Evolutionary conservation across 2,797 vertebrate genomes (phyloP).

Genomic region (Coregonus ussuriensis): DNA sequence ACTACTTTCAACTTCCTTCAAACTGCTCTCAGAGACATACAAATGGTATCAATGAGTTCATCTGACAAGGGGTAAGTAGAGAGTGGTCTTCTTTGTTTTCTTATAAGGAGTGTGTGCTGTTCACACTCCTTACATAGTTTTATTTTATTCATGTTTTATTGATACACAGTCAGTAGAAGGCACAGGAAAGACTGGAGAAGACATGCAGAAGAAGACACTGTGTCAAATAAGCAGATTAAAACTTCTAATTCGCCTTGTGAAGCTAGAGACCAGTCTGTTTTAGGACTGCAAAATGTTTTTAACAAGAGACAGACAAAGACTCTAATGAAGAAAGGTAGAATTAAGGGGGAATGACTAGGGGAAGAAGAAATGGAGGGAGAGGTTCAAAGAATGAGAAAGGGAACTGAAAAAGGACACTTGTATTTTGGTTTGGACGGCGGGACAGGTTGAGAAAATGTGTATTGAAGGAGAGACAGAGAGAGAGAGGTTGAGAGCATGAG

Average conservation of each 20-base stretch:
- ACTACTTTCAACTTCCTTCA: no score
- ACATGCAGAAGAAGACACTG: not conserved
- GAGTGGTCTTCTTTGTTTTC: no score
- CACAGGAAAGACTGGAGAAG: not conserved
- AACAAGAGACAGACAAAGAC: no score
- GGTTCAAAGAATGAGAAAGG: not conserved
- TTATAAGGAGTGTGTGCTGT: no score
- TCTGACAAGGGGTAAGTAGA: no score
- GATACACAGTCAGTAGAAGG: not conserved
- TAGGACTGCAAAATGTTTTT: no score
- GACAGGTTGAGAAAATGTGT: not conserved
- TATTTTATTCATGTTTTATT: not conserved
- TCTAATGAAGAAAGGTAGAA: no score
- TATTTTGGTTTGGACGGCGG: not conserved
- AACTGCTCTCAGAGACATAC: no score
- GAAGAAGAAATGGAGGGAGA: not conserved
- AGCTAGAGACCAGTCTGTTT: no score
- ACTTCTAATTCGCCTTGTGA: not conserved
- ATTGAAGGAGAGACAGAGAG: not conserved
- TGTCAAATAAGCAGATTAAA: not conserved
- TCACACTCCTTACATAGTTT: not conserved
- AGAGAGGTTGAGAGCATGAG: slow-evolving; percentile 41
- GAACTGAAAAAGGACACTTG: not conserved
- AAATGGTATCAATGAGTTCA: no score
- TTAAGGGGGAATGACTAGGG: not conserved